Conservation (phyloP, 2,888 invertebrate species). For the Belgica antarctica region DNA sequence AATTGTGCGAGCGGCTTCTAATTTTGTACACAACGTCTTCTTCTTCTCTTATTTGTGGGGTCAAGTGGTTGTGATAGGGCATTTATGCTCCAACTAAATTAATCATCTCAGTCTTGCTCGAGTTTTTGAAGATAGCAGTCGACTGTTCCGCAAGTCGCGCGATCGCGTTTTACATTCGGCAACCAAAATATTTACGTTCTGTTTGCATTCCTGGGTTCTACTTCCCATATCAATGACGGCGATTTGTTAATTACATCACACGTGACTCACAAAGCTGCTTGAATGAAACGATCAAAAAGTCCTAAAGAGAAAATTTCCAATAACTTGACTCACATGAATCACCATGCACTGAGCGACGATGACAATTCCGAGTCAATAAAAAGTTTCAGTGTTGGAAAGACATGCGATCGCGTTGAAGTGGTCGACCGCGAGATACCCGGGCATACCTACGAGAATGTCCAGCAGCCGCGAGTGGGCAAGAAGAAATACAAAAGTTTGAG, state of each 20-base stretch:
- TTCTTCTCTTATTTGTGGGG: slow-evolving; percentile 30
- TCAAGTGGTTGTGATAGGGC: slow-evolving; percentile 37
- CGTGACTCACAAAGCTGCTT: background rate
- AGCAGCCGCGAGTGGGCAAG: background rate
- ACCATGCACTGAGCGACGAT: background rate
- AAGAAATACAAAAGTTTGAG: slow-evolving; percentile 14
- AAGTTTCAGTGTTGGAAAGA: background rate
- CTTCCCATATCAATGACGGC: background rate
- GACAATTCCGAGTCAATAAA: slow-evolving; percentile 4
- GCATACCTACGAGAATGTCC: slow-evolving; percentile 36
- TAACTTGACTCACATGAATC: slow-evolving; percentile 2
- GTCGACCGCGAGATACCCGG: too few relatives aligned
- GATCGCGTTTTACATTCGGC: too few relatives aligned
- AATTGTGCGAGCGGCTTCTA: slow-evolving; percentile 1
- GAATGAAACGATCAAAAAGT: slow-evolving; percentile 8
- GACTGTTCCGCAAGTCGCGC: background rate
- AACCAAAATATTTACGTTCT: too few relatives aligned
- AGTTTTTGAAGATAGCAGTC: slow-evolving; percentile 14
- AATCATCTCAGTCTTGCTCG: slow-evolving; percentile 32
- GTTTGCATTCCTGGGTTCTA: background rate
- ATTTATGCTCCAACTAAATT: slow-evolving; percentile 33
- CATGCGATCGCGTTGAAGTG: background rate
- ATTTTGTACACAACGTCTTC: slow-evolving; percentile 29
- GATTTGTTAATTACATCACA: background rate
- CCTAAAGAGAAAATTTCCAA: background rate